Base-by-base conservation (phyloP, 2,797 vertebrate genomes). In the Psittacula echo region DNA sequence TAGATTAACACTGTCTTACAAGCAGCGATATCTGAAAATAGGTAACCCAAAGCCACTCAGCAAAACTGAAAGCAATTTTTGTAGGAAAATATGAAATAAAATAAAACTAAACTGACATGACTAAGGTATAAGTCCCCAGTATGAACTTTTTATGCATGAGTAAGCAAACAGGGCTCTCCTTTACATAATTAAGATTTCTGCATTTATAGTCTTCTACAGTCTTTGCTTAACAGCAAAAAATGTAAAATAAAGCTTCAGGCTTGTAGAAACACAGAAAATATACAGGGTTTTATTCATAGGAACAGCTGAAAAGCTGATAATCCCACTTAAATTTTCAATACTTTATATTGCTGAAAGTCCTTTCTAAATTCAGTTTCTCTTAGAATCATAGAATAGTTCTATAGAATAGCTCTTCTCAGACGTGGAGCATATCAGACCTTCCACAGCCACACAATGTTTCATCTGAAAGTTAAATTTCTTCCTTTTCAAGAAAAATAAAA, bases 101-200 rank as follows among this genome's bases (percentile, higher is more conserved):
- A 56, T 34, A 8, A 84, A 90, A 53, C 62, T 76, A 44, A 78
- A 50, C 4, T 8, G n/a, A 58, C 77, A 27, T 3, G 47, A 47
- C 77, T 53, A 15, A 75, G 92, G 68, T 53, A 2, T 13, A 78
- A 92, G 60, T 30, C 29, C n/a, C 21, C 34, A 21, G 0, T 32
- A 39, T 15, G 80, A 45, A 58, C 42, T 45, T 81, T 47, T 53
- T 37, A 24, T 48, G 71, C 74, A n/a, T 61, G 54, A n/a, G 54
- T 44, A 45, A 79, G 92, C 90, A 90, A 86, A 85, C 45, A 62
- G 89, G 81, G 26, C 34, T 89, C 81, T 72, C 80, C 83, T 56
- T 60, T 81, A 41, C 39, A 9, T 58, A 73, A 22, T 73, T 58
- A 66, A 84, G 53, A 21, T 30, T 58, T 65, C 86, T 85, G 74